Percentiles rank a stretch among this genome's conserved stretches.
phyloP scores from a whole-genome alignment of 2,113 vertebrate species.

The Hemichromis elongatus region DNA sequence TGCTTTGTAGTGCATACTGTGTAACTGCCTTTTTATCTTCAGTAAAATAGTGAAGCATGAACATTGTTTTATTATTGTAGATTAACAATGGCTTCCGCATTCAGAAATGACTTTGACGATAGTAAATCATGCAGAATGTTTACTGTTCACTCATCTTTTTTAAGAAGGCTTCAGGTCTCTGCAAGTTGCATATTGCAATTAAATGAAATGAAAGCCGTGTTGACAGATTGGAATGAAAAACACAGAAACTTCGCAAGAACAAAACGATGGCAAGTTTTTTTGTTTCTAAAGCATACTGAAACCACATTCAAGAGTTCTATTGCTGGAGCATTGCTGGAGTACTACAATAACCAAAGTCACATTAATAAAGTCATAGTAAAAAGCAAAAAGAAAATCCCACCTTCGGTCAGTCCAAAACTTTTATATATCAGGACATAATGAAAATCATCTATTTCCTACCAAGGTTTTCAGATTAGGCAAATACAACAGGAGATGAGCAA shows the following conservation, averaged over 20 bases:
- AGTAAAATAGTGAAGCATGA: not conserved
- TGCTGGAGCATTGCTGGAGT: not conserved
- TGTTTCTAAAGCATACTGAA: not conserved
- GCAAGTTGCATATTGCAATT: not conserved
- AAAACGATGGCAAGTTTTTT: not conserved
- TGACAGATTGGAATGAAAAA: not conserved
- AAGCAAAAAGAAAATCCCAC: not conserved
- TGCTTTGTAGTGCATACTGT: not conserved
- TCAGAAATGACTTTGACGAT: not conserved
- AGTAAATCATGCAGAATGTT: not conserved
- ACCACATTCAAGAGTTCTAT: not conserved
- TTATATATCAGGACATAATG: not conserved
- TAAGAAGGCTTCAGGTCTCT: not conserved
- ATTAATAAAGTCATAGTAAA: not conserved
- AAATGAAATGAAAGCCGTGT: not conserved
- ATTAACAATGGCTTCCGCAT: not conserved
- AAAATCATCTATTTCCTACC: not conserved
- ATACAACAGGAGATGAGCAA: not conserved
- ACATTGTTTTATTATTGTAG: not conserved
- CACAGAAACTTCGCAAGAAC: not conserved
- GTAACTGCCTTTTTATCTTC: not conserved
- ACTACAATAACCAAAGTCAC: not conserved
- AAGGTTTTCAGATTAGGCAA: not conserved
- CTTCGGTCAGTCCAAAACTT: rapidly evolving
- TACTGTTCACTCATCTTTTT: not conserved